Percentiles rank a stretch among this genome's conserved stretches.
Evolutionary conservation across 2,888 invertebrate species (phyloP).

Genomic region (Heteropelma amictum): DNA sequence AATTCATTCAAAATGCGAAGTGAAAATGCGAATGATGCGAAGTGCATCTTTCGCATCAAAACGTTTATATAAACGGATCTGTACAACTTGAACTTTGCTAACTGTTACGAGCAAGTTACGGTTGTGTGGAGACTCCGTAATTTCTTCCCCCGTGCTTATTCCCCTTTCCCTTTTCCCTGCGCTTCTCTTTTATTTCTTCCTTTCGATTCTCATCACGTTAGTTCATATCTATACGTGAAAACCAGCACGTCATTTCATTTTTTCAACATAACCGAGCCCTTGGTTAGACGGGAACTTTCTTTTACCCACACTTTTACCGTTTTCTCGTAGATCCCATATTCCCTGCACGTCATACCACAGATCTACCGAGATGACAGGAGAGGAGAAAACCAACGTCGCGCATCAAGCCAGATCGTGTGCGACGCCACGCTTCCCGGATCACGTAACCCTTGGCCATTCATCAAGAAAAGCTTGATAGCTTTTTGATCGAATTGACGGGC

Average conservation of each 20-base stretch:
- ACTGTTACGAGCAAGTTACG: neutral
- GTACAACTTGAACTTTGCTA: neutral
- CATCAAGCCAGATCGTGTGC: slow-evolving; percentile 36
- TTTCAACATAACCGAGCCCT: neutral
- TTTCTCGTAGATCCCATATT: neutral
- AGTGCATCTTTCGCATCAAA: neutral
- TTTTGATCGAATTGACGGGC: slow-evolving; percentile 61
- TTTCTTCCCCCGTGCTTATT: neutral
- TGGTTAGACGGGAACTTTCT: neutral
- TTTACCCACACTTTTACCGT: neutral
- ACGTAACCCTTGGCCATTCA: slow-evolving; percentile 56
- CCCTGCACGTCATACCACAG: slow-evolving; percentile 3
- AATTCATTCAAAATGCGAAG: too few species aligned
- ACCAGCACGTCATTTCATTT: slow-evolving; percentile 6
- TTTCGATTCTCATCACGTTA: neutral
- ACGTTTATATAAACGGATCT: neutral
- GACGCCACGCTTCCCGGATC: slow-evolving; percentile 35
- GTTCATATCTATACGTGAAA: neutral
- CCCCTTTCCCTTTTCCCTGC: neutral
- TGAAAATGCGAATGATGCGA: too few species aligned
- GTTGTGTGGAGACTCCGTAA: neutral
- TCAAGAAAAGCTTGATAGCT: slow-evolving; percentile 61
- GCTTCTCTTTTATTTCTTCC: neutral
- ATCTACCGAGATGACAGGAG: slow-evolving; percentile 8
- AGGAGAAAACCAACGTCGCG: slow-evolving; percentile 19